Percentiles rank a stretch among this genome's conserved stretches.
These are phyloP conservation scores for Aplysia californica DNA, from an alignment of 1,140 invertebrate species.

Conservation along the genomic window DNA sequence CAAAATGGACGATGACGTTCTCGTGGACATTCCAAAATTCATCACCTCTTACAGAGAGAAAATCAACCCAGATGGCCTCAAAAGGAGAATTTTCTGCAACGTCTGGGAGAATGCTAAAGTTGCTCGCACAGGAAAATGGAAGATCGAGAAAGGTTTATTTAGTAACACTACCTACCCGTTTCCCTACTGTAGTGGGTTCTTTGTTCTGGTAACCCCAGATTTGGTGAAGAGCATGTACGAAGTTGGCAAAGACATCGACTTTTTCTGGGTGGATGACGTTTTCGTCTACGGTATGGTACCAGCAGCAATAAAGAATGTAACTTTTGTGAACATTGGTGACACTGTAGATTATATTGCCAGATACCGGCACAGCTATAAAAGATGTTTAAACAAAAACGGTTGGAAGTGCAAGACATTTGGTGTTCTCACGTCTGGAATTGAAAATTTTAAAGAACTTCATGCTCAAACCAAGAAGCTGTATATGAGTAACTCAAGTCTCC, in stretches of 20 bases:
- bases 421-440: no score
- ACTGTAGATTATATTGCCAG: no score
- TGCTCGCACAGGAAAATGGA: slow-evolving; percentile 13
- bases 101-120: slow-evolving; percentile 35
- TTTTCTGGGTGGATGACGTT: slow-evolving; percentile 68
- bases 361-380: no score
- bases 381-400: no score
- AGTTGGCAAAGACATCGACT: slow-evolving; percentile 48
- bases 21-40: slow-evolving; percentile 76
- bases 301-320: no score
- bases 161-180: slow-evolving; percentile 31
- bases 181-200: slow-evolving; percentile 66
- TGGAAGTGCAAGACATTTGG: no score
- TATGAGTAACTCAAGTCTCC: no score
- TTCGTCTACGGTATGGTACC: slow-evolving; percentile 65
- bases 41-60: slow-evolving; percentile 11
- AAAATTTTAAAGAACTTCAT: no score
- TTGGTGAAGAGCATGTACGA: slow-evolving; percentile 59
- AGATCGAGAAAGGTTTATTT: slow-evolving; percentile 20
- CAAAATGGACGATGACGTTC: slow-evolving; percentile 91
- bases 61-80: neutral
- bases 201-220: slow-evolving; percentile 62
- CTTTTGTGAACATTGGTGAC: no score
- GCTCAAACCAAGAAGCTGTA: no score
- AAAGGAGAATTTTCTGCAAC: slow-evolving; percentile 12